Base-by-base conservation (phyloP, 2,888 invertebrate genomes). In the Antitype chi region DNA sequence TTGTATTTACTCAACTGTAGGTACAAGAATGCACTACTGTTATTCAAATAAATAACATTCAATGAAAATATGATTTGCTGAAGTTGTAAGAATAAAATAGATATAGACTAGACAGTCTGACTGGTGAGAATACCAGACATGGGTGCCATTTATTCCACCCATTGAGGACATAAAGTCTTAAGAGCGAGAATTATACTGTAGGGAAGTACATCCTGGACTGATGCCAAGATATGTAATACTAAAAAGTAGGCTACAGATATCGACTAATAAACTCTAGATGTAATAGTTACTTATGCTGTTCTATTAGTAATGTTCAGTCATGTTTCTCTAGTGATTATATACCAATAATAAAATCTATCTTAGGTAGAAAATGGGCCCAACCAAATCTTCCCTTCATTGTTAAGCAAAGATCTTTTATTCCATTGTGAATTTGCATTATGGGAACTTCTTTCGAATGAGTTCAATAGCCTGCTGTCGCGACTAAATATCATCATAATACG, bases 171-270 rank as follows among this genome's bases (percentile, higher is more conserved):
- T 82, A 64, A 76, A 71, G 74, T 84, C 78, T 76, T 71, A 72
- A 83, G 79, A 75, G 59, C 80, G 70, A 86, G 76, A 87, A 75
- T 63, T 72, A 80, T 68, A 53, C 11, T 38, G 74, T 67, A 72
- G 76, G 72, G 76, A 82, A 80, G 76, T 66, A 76, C 69, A 69
- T 38, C 70, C 78, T 87, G 87, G 87, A 78, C 25, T 13, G 8
- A 43, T n/a, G 81, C 88, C 88, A 87, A 84, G 53, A 67, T 73
- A 87, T 63, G 82, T 72, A 76, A 78, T 64, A 81, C 79, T 70
- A 71, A 76, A 85, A 82, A 81, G 23, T 80, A 63, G 74, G 74
- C 23, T 80, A 81, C 69, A 71, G 62, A 74, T 80, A 76, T 79
- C 63, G 25, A 85, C 67, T 57, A 72, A 63, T 80, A 72, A 84